A percentile compares a stretch with the other conserved stretches of the same genome.
Conservation (phyloP, 2,797 vertebrate genomes). For the Coregonus suidteri region DNA sequence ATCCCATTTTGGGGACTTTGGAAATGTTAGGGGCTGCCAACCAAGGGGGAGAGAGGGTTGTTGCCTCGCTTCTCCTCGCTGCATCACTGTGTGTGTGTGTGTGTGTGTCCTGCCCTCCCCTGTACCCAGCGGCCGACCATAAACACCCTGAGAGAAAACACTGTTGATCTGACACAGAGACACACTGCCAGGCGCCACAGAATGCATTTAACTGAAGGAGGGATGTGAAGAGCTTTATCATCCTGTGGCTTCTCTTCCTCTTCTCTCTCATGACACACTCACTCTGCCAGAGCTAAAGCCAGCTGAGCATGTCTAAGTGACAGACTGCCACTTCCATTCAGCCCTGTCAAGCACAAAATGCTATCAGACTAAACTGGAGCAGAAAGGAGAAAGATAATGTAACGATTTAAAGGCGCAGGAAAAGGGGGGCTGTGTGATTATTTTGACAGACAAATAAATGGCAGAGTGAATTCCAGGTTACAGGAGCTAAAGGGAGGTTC, state of each 20-base stretch:
- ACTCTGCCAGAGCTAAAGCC: background rate
- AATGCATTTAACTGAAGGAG: too few relatives aligned
- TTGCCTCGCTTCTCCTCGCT: too few relatives aligned
- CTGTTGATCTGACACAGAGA: background rate
- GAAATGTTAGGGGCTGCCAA: background rate
- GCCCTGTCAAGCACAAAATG: background rate
- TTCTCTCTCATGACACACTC: too few relatives aligned
- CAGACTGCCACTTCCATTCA: background rate
- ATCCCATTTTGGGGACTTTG: background rate
- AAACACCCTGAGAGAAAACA: background rate
- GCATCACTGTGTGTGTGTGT: background rate
- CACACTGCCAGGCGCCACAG: background rate
- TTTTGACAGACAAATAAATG: too few relatives aligned
- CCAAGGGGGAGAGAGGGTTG: too few relatives aligned
- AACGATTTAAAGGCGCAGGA: constrained; percentile 7
- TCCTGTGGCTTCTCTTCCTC: too few relatives aligned
- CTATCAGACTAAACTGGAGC: background rate
- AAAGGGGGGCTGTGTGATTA: background rate
- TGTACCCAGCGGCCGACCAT: background rate
- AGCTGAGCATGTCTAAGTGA: constrained; percentile 6
- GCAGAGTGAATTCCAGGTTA: background rate
- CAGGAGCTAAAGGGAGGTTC: constrained; percentile 6
- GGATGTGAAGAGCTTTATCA: too few relatives aligned
- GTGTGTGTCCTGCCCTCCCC: background rate
- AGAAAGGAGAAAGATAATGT: too few relatives aligned